Percentiles rank a stretch among this genome's conserved stretches.
Evolutionary conservation across 2,797 vertebrate genomes (phyloP).

Genomic region (Thamnophis elegans): DNA sequence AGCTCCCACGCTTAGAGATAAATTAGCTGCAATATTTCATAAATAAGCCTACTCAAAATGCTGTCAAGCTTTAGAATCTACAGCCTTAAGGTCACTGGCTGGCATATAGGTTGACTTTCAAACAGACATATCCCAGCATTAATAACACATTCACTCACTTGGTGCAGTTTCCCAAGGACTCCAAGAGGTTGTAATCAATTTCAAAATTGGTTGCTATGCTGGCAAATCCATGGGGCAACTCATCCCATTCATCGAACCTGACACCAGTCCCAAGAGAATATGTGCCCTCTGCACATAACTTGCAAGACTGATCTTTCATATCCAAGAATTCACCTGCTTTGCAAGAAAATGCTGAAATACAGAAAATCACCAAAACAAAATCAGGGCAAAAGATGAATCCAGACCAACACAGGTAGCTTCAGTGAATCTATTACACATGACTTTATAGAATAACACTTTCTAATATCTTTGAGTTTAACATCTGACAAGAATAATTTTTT

Average conservation of each 20-base stretch:
- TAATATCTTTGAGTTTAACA: not conserved
- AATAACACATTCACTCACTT: conserved; percentile 79
- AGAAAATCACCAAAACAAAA: not conserved
- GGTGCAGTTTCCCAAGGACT: conserved; percentile 78
- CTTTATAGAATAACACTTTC: not conserved
- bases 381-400: not conserved
- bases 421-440: not conserved
- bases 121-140: not conserved
- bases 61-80: not conserved
- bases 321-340: conserved; percentile 89
- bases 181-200: conserved; percentile 34
- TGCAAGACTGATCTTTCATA: conserved; percentile 89
- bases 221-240: conserved; percentile 84
- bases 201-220: conserved; percentile 77
- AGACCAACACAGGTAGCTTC: not conserved
- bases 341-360: conserved; percentile 86
- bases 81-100: not conserved
- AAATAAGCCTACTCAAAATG: not conserved
- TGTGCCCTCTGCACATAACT: conserved; percentile 83
- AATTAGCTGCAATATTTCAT: not conserved
- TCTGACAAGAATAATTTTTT: not conserved
- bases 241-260: conserved; percentile 91
- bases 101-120: not conserved
- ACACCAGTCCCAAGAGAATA: conserved; percentile 92
- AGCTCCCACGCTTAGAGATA: not conserved